Base-by-base conservation (phyloP, 35 echinoderm and acorn worm genomes). In the Ophiothrix spiculata region DNA sequence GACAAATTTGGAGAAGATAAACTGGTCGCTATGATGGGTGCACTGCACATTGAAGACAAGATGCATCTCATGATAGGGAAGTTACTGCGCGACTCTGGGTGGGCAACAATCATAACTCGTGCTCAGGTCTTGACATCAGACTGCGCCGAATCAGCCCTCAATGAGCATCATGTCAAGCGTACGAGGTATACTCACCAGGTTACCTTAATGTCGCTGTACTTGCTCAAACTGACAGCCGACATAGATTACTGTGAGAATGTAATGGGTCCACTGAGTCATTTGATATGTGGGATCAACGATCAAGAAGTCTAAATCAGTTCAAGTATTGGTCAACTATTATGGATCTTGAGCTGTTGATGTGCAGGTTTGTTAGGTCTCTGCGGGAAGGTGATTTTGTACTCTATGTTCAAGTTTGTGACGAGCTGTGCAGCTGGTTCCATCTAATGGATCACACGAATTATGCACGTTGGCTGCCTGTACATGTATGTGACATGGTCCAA, bases 391-490 rank as follows among this genome's bases (percentile, higher is more conserved):
- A 78, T 33, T 94, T 94, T 42, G 16, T 17, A 4, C 35, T 87
- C 29, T 87, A 90, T 81, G 33, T 86, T 19, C 37, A 91, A 84
- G 73, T 56, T n/a, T 75, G 85, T 31, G 49, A 64, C 33, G 77
- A 90, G 54, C 81, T 15, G n/a, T 35, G 23, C 12, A 33, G 75
- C 35, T 81, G 76, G 77, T 90, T 91, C 40, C 78, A 76, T 63
- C 82, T 82, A 21, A 23, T 86, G 28, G 83, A 94, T 23, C 88
- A 87, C 42, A 49, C 40, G 33, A 80, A 94, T 75, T 92, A 81
- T 88, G 77, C 45, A 54, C 45, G 45, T 54, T 54, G 45, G 45
- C 45, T 54, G 45, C 45, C 45, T 21, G 45, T 54, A 54, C 45
- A 54, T 54, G 45, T 54, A 54, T 11, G 45, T 54, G 45, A 54